Percentiles rank a stretch among this genome's conserved stretches.
These are phyloP conservation scores for Netelia fuscicornis DNA, from an alignment of 2,888 invertebrate genomes.

Conservation along the genomic window DNA sequence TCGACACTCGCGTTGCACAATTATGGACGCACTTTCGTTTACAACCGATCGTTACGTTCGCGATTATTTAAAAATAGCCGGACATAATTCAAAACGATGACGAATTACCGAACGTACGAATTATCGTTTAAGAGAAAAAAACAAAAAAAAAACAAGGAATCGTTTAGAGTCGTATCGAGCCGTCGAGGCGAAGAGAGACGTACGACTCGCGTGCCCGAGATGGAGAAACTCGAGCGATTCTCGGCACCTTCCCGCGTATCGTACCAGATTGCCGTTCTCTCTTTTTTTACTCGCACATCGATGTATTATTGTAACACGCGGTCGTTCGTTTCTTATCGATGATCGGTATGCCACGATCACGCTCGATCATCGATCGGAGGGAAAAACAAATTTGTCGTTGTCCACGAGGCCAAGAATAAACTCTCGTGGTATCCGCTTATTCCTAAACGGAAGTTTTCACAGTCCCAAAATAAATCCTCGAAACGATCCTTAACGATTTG, in stretches of 20 bases:
- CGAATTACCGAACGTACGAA: neutral
- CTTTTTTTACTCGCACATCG: neutral
- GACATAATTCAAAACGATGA: neutral
- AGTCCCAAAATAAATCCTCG: neutral
- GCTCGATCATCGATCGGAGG: conserved; percentile 44
- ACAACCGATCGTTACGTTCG: neutral
- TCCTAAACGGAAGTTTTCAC: neutral
- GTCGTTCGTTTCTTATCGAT: conserved; percentile 58
- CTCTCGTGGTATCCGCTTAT: neutral
- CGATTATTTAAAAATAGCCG: neutral
- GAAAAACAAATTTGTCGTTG: neutral
- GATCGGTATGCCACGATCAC: conserved; percentile 59
- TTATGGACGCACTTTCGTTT: conserved; percentile 15
- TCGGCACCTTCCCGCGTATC: conserved; percentile 35
- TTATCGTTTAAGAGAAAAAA: neutral
- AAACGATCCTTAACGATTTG: neutral
- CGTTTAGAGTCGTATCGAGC: neutral
- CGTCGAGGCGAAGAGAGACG: conserved; percentile 50
- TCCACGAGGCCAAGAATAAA: neutral
- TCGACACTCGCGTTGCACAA: neutral
- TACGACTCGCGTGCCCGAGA: conserved; percentile 29
- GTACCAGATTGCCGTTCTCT: conserved; percentile 53
- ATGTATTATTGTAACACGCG: conserved; percentile 47
- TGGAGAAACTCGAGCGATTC: conserved; percentile 47
- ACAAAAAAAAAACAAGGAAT: neutral